phyloP scores from a whole-genome alignment of 2,888 invertebrate species.

The Sipha maydis region DNA sequence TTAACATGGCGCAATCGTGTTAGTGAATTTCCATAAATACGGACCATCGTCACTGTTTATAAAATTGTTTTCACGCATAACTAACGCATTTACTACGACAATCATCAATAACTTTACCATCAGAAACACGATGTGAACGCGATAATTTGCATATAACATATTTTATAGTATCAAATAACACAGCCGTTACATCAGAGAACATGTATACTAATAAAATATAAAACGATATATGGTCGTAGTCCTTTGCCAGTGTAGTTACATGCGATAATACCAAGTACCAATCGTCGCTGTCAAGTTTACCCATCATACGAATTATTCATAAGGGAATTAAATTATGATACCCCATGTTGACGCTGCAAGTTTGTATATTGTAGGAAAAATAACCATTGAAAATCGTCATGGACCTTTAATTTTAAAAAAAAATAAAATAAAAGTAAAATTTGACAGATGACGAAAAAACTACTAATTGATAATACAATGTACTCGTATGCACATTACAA shows the following conservation, averaged over 20 bases:
- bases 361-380: too few species aligned
- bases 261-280: neutral
- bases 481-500: too few species aligned
- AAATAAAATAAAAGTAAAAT: too few species aligned
- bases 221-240: neutral
- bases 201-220: neutral
- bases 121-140: neutral
- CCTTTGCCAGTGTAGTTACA: neutral
- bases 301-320: neutral
- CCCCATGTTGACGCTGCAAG: neutral
- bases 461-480: too few species aligned
- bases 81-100: neutral
- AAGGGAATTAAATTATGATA: neutral
- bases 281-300: neutral
- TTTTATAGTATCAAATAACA: neutral
- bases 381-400: too few species aligned
- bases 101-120: constrained; percentile 3
- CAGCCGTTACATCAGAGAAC: neutral
- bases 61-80: neutral
- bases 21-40: neutral
- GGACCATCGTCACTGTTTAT: neutral
- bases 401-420: too few species aligned
- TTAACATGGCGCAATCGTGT: neutral
- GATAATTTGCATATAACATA: constrained; percentile 1
- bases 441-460: too few species aligned